These are phyloP conservation scores for Siphonodentalium dalli DNA, from an alignment of 2,888 invertebrate species.

Conservation along the genomic window DNA sequence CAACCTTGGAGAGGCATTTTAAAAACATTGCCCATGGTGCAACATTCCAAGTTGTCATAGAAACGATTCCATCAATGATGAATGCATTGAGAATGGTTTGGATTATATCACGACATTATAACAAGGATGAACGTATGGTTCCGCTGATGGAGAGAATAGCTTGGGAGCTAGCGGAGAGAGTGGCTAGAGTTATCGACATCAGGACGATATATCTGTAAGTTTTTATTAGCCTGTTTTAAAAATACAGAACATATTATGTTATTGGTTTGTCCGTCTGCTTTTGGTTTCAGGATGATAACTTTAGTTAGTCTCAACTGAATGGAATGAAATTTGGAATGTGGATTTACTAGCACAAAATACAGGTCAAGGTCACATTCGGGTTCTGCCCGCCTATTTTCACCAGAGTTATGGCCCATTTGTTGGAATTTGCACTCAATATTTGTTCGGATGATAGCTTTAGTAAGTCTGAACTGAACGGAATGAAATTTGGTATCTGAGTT, in stretches of 20 bases:
- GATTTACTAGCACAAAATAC: no score
- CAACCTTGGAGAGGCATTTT: constrained; percentile 78
- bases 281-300: no score
- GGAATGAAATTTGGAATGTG: no score
- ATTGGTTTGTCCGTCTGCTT: no score
- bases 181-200: constrained; percentile 75
- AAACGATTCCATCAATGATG: constrained; percentile 80
- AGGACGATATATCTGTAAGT: constrained; percentile 80
- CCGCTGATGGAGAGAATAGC: constrained; percentile 83
- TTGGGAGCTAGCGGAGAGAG: constrained; percentile 81
- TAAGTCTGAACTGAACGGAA: no score
- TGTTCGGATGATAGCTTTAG: no score
- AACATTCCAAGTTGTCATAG: constrained; percentile 76
- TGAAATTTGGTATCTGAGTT: no score
- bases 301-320: no score
- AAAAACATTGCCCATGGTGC: constrained; percentile 77
- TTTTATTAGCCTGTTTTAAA: background rate
- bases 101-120: constrained; percentile 87
- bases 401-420: no score
- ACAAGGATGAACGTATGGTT: constrained; percentile 85
- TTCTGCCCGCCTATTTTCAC: no score
- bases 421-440: no score
- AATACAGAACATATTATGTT: background rate
- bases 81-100: constrained; percentile 88
- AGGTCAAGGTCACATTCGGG: no score